phyloP scores from a whole-genome alignment of 2,797 vertebrate genomes.

The Poeciliopsis presidionis region DNA sequence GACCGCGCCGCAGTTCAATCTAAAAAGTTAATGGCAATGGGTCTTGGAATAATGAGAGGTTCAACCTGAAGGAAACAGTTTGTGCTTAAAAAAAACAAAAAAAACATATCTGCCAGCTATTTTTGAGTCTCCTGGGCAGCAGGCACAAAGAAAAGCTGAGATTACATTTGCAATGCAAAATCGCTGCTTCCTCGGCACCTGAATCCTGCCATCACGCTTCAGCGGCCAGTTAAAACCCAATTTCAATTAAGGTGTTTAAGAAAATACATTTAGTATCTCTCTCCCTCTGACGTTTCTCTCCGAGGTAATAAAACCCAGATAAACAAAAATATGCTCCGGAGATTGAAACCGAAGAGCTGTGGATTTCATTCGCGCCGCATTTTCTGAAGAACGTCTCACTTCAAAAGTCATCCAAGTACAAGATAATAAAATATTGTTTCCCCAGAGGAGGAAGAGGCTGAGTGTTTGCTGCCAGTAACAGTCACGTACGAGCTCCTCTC shows the following conservation, averaged over 20 bases:
- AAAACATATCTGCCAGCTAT: conserved; percentile 68
- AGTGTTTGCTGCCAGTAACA: conserved; percentile 37
- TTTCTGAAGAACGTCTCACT: conserved; percentile 54
- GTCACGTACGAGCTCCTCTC: conserved; percentile 34
- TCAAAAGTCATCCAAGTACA: conserved; percentile 40
- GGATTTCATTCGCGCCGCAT: conserved; percentile 46
- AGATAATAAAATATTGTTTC: conserved; percentile 53
- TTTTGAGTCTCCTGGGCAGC: conserved; percentile 64
- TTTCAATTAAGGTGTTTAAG: conserved; percentile 76
- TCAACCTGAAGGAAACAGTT: conserved; percentile 68
- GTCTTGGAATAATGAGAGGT: conserved; percentile 67
- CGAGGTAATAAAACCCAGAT: conserved; percentile 38
- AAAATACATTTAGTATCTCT: conserved; percentile 75
- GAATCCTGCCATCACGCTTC: conserved; percentile 61
- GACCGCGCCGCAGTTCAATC: conserved; percentile 45
- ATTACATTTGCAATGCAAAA: conserved; percentile 84
- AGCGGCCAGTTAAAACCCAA: conserved; percentile 76
- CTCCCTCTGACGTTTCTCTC: conserved; percentile 40
- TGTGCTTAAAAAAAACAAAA: conserved; percentile 45
- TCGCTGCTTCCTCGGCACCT: conserved; percentile 47
- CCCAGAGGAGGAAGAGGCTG: conserved; percentile 18
- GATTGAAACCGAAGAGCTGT: conserved; percentile 47
- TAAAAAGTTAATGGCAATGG: conserved; percentile 61
- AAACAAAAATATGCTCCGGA: conserved; percentile 61
- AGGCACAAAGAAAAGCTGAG: conserved; percentile 33